Conservation (phyloP, 2,113 vertebrate species). For the Mesocricetus auratus region DNA sequence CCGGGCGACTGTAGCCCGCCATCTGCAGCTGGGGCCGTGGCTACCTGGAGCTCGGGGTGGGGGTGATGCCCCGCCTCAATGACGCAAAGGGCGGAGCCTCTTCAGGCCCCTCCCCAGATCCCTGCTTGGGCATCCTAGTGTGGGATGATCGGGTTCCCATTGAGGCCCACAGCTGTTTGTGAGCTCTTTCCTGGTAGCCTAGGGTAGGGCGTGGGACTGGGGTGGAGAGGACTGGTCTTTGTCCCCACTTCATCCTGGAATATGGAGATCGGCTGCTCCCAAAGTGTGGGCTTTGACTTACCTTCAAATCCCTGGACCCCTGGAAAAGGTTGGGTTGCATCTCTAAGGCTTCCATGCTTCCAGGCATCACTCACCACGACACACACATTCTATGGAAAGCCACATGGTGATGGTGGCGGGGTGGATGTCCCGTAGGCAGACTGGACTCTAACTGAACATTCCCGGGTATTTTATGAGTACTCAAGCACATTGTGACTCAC, state of each 20-base stretch:
- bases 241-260: neutral
- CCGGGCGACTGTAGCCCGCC: neutral
- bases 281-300: neutral
- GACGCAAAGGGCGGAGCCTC: conserved; percentile 24
- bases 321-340: neutral
- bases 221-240: neutral
- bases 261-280: neutral
- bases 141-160: too few relatives aligned
- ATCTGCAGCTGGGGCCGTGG: neutral
- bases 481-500: neutral
- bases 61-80: conserved; percentile 14
- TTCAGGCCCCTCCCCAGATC: neutral
- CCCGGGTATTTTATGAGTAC: neutral
- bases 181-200: neutral
- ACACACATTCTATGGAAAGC: neutral
- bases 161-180: neutral
- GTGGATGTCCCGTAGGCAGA: neutral
- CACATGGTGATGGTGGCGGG: neutral
- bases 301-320: neutral
- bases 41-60: conserved; percentile 58
- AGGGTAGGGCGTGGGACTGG: neutral
- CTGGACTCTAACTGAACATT: neutral
- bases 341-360: neutral
- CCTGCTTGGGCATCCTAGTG: neutral
- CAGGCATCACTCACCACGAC: neutral